Evolutionary conservation across 2,888 invertebrate species (phyloP).

Genomic region (Pyrgus malvae): DNA sequence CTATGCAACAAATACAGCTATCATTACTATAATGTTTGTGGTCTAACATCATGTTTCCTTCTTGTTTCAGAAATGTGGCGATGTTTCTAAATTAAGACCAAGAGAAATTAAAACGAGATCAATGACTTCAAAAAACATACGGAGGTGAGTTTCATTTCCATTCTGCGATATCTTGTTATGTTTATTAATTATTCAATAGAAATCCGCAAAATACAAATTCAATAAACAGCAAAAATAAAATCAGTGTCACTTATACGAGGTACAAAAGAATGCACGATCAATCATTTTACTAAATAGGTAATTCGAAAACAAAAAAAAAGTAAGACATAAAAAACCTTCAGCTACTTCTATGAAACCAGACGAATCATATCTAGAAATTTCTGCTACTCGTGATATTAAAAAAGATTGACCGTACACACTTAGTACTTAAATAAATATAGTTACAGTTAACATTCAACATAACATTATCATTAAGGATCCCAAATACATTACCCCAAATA

Average conservation of each 20-base stretch:
- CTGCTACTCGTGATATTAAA: too few species aligned
- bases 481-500: background rate
- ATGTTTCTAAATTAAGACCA: slow-evolving; percentile 29
- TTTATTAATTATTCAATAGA: too few species aligned
- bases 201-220: too few species aligned
- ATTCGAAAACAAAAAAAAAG: too few species aligned
- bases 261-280: background rate
- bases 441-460: background rate
- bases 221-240: background rate
- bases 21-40: too few species aligned
- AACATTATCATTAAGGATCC: slow-evolving; percentile 4
- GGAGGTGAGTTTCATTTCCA: slow-evolving; percentile 41
- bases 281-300: too few species aligned
- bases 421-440: too few species aligned
- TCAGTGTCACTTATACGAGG: background rate
- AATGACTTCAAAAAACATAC: slow-evolving; percentile 41
- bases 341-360: too few species aligned
- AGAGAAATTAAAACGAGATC: slow-evolving; percentile 27
- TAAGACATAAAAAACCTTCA: background rate
- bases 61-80: slow-evolving; percentile 44
- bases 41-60: too few species aligned
- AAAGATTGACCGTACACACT: slow-evolving; percentile 1
- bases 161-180: too few species aligned
- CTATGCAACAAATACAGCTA: too few species aligned
- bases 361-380: too few species aligned